Evolutionary conservation across 1,140 invertebrate genomes (phyloP), one percentile per base, ranked within the genome.

Genomic region (Drosophila elegans): DNA sequence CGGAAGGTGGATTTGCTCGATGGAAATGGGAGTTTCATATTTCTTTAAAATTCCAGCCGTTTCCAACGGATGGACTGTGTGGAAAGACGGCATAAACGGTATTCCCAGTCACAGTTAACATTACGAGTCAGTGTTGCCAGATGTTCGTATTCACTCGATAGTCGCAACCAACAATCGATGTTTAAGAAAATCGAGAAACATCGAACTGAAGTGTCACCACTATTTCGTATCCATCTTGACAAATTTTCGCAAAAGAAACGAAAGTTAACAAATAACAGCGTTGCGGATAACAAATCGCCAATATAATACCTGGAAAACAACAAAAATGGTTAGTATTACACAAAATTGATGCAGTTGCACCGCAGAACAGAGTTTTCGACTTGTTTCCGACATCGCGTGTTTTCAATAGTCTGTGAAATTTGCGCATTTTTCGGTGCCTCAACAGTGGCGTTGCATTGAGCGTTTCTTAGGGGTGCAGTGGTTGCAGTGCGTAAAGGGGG

Each of bases 191-290:
- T 2, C n/a, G 6, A 10, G 16, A 34, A 32, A 6, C 29, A 32
- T 49, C 27, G 48, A 21, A 36, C 29, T 1, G 0, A 16, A 51
- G 48, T 51, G 7, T 9, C 16, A 54, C 13, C 16, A 27, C 52
- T 39, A 41, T 41, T 39, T 42, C 45, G 59, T 13, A 67, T 54
- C 66, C 49, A 68, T 68, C 71, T 73, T 74, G 68, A 74, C 69
- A 49, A 74, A 25, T 55, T 74, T 73, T 64, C 38, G 72, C 72
- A 64, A 63, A 48, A 29, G 36, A 49, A 48, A 48, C n/a, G 55
- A 55, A 64, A 63, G 16, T 74, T 49, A 51, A 44, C n/a, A 74
- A 51, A 48, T 63, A 55, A 64, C 39, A 53, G 38, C 25, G n/a
- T 44, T 66, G 9, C 32, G 39, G 45, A 52, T 16, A 38, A 32